phyloP scores from a whole-genome alignment of 2,113 vertebrate species.

The Cygnus buccinator region DNA sequence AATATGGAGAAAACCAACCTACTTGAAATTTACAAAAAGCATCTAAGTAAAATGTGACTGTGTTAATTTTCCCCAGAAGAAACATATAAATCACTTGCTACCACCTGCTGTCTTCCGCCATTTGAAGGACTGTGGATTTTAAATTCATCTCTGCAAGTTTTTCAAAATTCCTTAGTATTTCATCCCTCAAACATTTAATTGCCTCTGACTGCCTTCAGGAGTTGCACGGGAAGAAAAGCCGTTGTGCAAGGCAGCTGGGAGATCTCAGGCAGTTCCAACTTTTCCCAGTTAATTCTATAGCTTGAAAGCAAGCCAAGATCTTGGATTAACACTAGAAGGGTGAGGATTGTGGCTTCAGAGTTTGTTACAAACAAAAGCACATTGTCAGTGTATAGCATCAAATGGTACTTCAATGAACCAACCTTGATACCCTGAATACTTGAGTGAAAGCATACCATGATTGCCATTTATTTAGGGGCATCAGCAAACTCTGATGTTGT shows the following conservation, averaged over 20 bases:
- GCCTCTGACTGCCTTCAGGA: constrained; percentile 63
- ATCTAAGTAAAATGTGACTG: background rate
- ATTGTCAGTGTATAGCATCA: constrained; percentile 66
- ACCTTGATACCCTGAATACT: constrained; percentile 53
- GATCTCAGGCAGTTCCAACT: constrained; percentile 65
- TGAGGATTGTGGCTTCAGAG: constrained; percentile 65
- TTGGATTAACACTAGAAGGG: constrained; percentile 71
- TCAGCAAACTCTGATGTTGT: constrained; percentile 33
- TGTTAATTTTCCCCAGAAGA: constrained; percentile 30
- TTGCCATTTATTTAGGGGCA: constrained; percentile 36
- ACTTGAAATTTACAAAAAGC: background rate
- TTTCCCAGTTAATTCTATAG: constrained; percentile 73
- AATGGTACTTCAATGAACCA: constrained; percentile 59
- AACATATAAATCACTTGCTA: constrained; percentile 23
- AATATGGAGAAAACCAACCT: background rate
- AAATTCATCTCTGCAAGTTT: constrained; percentile 16
- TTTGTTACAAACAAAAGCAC: constrained; percentile 71
- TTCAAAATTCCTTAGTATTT: constrained; percentile 46
- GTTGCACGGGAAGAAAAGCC: constrained; percentile 44
- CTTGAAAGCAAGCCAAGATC: constrained; percentile 70
- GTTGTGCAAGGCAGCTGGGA: constrained; percentile 67
- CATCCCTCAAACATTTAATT: constrained; percentile 53
- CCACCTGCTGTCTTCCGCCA: constrained; percentile 19
- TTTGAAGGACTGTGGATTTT: constrained; percentile 37
- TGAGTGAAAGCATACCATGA: constrained; percentile 18